Percentiles rank a stretch among this genome's conserved stretches.
Conservation (phyloP, 2,888 invertebrate genomes). For the Liopterus haemorrhoidalis region DNA sequence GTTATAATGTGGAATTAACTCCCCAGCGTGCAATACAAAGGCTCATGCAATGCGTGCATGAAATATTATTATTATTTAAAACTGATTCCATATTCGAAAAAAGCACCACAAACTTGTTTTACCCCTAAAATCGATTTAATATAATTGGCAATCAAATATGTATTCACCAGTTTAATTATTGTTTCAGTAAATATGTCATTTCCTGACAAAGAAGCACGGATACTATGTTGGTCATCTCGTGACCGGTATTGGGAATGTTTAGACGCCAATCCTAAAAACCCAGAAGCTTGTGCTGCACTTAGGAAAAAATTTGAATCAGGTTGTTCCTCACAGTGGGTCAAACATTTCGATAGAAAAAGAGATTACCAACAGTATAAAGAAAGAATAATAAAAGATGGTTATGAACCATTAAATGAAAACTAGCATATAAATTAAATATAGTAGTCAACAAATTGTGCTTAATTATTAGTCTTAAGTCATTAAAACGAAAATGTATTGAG, state of each 20-base stretch:
- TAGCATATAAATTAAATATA: conserved; percentile 21
- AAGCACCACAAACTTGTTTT: conserved; percentile 2
- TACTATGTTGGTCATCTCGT: conserved; percentile 77
- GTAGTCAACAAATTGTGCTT: no score
- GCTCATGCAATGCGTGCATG: no score
- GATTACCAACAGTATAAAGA: conserved; percentile 84
- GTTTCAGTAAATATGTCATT: conserved; percentile 66
- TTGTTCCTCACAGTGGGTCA: conserved; percentile 83
- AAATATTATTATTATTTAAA: no score
- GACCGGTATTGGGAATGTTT: conserved; percentile 89
- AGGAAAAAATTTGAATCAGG: conserved; percentile 69
- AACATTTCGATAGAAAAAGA: conserved; percentile 88
- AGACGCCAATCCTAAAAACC: conserved; percentile 53
- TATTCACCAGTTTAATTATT: no score
- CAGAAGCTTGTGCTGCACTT: conserved; percentile 59
- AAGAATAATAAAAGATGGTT: conserved; percentile 78
- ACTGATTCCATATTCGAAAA: conserved; percentile 18
- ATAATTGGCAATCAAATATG: no score
- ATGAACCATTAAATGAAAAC: conserved; percentile 62
- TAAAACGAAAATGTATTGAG: no score
- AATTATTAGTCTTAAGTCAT: no score
- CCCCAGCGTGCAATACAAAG: no score
- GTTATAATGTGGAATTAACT: no score
- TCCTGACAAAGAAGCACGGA: conserved; percentile 70
- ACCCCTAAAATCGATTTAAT: neutral